These are phyloP conservation scores for Malurus alboscapulatus DNA, from an alignment of 2,113 vertebrate species.

Conservation along the genomic window DNA sequence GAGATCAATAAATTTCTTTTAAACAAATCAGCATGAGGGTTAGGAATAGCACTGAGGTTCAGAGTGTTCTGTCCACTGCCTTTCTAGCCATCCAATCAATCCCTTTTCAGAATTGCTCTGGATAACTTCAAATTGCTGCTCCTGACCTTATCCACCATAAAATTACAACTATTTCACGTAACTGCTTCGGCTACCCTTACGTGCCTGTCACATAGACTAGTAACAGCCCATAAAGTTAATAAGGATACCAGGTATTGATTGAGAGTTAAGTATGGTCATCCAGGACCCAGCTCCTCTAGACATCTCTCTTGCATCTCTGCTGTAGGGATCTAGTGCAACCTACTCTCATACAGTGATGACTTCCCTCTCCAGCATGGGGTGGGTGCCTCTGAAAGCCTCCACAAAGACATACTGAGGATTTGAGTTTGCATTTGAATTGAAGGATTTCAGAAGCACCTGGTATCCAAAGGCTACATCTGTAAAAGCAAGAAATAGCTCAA, in stretches of 20 bases:
- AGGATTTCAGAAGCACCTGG: background rate
- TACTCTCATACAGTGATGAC: background rate
- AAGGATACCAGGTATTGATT: background rate
- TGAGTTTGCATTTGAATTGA: background rate
- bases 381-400: background rate
- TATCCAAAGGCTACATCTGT: background rate
- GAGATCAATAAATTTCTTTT: conserved; percentile 17
- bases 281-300: background rate
- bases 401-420: background rate
- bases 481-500: background rate
- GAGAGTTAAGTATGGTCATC: background rate
- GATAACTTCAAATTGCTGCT: background rate
- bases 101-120: background rate
- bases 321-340: background rate
- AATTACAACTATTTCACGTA: background rate
- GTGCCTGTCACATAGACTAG: background rate
- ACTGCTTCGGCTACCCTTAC: background rate
- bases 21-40: background rate
- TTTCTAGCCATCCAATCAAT: background rate
- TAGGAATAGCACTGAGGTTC: background rate
- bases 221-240: background rate
- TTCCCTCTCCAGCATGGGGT: background rate
- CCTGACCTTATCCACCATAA: background rate
- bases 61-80: background rate
- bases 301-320: background rate